Base-by-base conservation (phyloP, 1,140 invertebrate species). In the Calephelis virginiensis region DNA sequence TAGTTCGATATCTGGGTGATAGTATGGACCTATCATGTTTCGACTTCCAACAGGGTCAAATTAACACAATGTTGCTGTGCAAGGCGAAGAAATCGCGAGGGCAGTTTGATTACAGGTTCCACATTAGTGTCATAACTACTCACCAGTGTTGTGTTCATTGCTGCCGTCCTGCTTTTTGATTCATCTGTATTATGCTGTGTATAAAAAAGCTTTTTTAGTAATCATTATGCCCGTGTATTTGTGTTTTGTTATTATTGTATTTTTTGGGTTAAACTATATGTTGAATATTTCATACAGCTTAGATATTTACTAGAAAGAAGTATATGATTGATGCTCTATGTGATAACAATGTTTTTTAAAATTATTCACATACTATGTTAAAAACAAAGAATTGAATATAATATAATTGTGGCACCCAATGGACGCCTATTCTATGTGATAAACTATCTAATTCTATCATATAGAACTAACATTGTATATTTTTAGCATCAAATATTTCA, bases 11-110 rank as follows among this genome's bases (percentile, higher is more conserved):
- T 86, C 92, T 97, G 62, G 96, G 96, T 78, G 95, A 96, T 84
- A 92, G 93, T 76, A 93, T 96, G 88, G 96, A 97, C 92, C 92
- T 97, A 46, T 94, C 95, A 74, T 94, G 94, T 77, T 97, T 97
- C 92, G 96, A 97, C 92, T 97, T 95, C 88, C 93, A 94, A 77
- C 94, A 95, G 75, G 96, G 96, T 73, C 95, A 95, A 92, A 93
- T 95, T 76, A 95, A 92, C 87, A 91, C 93, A 71, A 86, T 93
- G 86, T 83, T 94, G 73, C 85, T 93, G 76, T 91, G 94, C 76
- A 95, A 94, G 89, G 93, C 92, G 88, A 94, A 93, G 87, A 93
- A 93, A 83, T 93, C 93, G 77, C 92, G 92, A 82, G 92, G 92
- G 79, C 93, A 94, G 73, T 94, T 93, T 90, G 94, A 95, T 84